phyloP scores from a whole-genome alignment of 2,797 vertebrate species.

The Diplodus sargus region DNA sequence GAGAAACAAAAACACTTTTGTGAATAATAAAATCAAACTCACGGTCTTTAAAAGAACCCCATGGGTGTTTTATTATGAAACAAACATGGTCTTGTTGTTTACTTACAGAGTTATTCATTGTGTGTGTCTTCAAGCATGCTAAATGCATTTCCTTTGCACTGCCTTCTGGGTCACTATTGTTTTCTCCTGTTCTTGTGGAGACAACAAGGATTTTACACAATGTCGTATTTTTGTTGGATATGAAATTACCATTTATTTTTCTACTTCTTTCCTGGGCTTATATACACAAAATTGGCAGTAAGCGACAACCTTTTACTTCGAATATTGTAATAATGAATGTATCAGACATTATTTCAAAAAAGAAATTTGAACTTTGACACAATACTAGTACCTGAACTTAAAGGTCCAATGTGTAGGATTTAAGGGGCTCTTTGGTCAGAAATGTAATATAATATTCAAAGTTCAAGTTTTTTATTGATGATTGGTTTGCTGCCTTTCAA shows the following conservation, averaged over 20 bases:
- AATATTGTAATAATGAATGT: neutral
- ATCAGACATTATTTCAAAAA: neutral
- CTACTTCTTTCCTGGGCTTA: neutral
- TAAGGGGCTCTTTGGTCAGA: no score
- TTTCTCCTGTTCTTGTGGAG: neutral
- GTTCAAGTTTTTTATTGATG: neutral
- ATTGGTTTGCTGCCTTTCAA: neutral
- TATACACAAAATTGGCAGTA: no score
- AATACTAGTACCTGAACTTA: no score
- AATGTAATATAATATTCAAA: no score
- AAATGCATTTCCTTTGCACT: neutral
- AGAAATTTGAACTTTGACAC: neutral
- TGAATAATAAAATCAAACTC: neutral
- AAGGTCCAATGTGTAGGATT: no score
- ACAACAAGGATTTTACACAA: neutral
- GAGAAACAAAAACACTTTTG: neutral
- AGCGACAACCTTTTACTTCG: neutral
- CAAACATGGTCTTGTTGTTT: slow-evolving; percentile 5
- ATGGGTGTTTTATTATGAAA: slow-evolving; percentile 16
- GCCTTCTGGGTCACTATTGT: neutral
- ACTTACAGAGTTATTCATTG: slow-evolving; percentile 1
- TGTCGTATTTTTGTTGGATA: neutral
- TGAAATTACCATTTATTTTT: neutral
- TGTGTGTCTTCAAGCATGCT: slow-evolving; percentile 1
- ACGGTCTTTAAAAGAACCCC: neutral